Conservation (phyloP, 2,888 invertebrate species). For the Chrysomela aeneicollis region DNA sequence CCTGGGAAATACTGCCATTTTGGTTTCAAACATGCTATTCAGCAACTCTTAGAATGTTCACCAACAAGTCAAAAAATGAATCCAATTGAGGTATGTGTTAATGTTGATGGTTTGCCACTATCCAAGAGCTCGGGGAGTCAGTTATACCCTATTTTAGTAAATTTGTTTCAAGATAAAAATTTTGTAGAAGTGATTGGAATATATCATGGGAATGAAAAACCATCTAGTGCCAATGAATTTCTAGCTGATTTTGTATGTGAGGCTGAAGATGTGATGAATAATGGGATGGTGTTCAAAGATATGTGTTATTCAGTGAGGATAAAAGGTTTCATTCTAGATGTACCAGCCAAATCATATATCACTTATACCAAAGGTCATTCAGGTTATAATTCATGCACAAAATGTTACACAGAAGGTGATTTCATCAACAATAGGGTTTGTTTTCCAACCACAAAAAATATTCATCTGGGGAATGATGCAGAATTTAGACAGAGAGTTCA, state of each 20-base stretch:
- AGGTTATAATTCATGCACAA: constrained; percentile 37
- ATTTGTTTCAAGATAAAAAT: constrained; percentile 7
- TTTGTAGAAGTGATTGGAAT: constrained; percentile 4
- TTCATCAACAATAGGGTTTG: constrained; percentile 28
- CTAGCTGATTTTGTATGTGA: constrained; percentile 34
- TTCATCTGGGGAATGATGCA: constrained; percentile 14
- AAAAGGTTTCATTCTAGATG: constrained; percentile 35
- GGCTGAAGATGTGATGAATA: constrained; percentile 20
- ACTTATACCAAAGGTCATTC: constrained; percentile 37
- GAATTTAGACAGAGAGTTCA: constrained; percentile 16
- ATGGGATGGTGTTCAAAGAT: constrained; percentile 29
- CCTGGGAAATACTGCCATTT: constrained; percentile 7
- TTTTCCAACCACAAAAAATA: constrained; percentile 24
- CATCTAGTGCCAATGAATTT: constrained; percentile 23
- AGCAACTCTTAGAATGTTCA: not conserved
- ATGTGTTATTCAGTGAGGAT: constrained; percentile 25
- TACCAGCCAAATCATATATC: constrained; percentile 18
- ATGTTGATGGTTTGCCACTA: constrained; percentile 8
- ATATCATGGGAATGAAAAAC: constrained; percentile 11
- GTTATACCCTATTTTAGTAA: constrained; percentile 6
- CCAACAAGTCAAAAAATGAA: not conserved
- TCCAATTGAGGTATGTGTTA: not conserved
- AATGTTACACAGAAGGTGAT: constrained; percentile 37
- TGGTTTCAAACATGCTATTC: not conserved
- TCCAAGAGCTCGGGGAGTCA: constrained; percentile 6